These are phyloP conservation scores for Phrynocephalus guinanensis DNA, from an alignment of 2,797 vertebrate species.

Conservation along the genomic window DNA sequence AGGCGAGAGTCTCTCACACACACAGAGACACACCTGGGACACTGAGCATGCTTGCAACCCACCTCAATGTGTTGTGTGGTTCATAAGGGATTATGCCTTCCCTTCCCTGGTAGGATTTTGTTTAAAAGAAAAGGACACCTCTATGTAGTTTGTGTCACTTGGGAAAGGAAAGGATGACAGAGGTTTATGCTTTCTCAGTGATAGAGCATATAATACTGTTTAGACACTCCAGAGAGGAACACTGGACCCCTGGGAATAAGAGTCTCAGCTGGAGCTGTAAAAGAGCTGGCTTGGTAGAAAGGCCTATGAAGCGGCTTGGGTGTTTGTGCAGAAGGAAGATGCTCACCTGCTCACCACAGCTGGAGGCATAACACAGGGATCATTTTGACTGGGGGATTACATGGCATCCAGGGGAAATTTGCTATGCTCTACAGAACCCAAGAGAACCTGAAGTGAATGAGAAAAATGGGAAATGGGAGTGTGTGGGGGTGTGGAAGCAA, in stretches of 20 bases:
- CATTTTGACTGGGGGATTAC: background rate
- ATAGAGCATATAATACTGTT: background rate
- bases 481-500: too few species aligned
- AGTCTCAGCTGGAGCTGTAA: conserved; percentile 22
- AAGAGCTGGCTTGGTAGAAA: background rate
- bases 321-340: conserved; percentile 7
- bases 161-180: background rate
- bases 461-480: background rate
- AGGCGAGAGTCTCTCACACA: too few species aligned
- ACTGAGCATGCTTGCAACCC: too few species aligned
- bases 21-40: background rate
- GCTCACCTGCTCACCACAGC: background rate
- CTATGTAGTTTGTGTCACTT: background rate
- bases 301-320: background rate
- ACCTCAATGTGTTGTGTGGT: too few species aligned
- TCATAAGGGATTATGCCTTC: background rate
- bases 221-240: background rate
- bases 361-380: background rate
- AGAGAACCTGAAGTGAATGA: background rate
- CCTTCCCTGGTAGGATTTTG: background rate
- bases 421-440: background rate
- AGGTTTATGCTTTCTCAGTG: background rate
- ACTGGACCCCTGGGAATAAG: background rate
- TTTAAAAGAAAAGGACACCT: background rate
- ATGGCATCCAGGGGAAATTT: background rate